Percentiles rank a stretch among this genome's conserved stretches.
phyloP scores from a whole-genome alignment of 1,140 invertebrate species.

The Apocrypta bakeri region DNA sequence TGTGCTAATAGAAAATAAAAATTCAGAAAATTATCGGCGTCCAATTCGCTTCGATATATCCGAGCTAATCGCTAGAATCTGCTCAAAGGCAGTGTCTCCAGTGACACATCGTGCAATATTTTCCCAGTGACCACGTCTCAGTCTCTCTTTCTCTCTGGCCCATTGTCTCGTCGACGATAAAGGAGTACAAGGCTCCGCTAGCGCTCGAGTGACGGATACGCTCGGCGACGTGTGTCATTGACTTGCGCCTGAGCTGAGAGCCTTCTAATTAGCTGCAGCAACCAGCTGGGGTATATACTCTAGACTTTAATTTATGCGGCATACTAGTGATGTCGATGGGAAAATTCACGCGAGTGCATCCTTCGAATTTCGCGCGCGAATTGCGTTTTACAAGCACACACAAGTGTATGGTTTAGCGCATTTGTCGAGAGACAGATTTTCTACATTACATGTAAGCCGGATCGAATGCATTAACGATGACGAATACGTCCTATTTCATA shows the following conservation, averaged over 20 bases:
- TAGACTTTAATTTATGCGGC: slow-evolving; percentile 6
- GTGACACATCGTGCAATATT: slow-evolving; percentile 27
- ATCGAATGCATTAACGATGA: neutral
- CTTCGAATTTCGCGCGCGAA: neutral
- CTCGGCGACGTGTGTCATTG: slow-evolving; percentile 3
- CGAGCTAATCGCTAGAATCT: neutral
- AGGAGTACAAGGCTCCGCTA: slow-evolving; percentile 31
- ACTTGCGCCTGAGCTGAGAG: neutral
- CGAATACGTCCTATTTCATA: neutral
- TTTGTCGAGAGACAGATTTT: neutral
- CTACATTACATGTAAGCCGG: neutral
- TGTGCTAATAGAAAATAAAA: too few species aligned
- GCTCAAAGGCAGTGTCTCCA: neutral
- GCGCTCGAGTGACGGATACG: neutral
- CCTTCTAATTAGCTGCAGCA: neutral
- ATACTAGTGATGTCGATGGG: neutral
- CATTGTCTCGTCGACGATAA: slow-evolving; percentile 12
- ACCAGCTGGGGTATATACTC: neutral
- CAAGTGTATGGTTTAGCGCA: too few species aligned
- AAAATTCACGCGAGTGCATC: slow-evolving; percentile 5
- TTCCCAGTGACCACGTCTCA: neutral
- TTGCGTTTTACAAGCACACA: too few species aligned
- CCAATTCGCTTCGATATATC: too few species aligned
- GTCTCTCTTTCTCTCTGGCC: neutral
- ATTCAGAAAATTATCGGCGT: too few species aligned